phyloP scores from a whole-genome alignment of 1,140 invertebrate genomes.

The roundworm (Caenorhabditis elegans) region DNA sequence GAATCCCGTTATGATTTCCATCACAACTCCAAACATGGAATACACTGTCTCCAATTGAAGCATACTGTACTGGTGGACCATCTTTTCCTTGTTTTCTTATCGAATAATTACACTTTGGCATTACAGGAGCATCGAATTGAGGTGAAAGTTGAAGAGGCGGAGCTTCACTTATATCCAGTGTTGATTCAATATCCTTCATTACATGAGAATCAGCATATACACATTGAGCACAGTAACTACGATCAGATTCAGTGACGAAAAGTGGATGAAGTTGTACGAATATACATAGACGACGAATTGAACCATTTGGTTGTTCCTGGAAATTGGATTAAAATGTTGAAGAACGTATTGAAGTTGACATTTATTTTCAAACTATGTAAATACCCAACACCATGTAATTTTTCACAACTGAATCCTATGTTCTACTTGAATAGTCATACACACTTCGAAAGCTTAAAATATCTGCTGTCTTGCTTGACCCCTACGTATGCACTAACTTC shows the following conservation, averaged over 20 bases:
- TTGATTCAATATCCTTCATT: slow-evolving; percentile 63
- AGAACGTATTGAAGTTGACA: no score
- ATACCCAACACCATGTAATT: no score
- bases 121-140: slow-evolving; percentile 62
- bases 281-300: slow-evolving; percentile 60
- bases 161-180: slow-evolving; percentile 55
- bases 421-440: no score
- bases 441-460: no score
- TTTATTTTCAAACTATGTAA: no score
- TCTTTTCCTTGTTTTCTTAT: slow-evolving; percentile 62
- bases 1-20: slow-evolving; percentile 53
- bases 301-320: slow-evolving; percentile 59
- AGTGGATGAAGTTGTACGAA: slow-evolving; percentile 62
- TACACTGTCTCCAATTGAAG: slow-evolving; percentile 59
- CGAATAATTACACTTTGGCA: slow-evolving; percentile 60
- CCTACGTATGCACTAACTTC: no score
- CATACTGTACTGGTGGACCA: slow-evolving; percentile 61
- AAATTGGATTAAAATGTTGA: no score
- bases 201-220: slow-evolving; percentile 65
- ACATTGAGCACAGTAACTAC: slow-evolving; percentile 65
- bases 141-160: slow-evolving; percentile 59
- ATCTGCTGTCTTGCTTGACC: no score
- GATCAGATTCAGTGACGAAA: slow-evolving; percentile 63
- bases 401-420: no score
- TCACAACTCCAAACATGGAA: slow-evolving; percentile 65